phyloP scores from a whole-genome alignment of 2,888 invertebrate genomes.

The Tenthredo distinguenda region DNA sequence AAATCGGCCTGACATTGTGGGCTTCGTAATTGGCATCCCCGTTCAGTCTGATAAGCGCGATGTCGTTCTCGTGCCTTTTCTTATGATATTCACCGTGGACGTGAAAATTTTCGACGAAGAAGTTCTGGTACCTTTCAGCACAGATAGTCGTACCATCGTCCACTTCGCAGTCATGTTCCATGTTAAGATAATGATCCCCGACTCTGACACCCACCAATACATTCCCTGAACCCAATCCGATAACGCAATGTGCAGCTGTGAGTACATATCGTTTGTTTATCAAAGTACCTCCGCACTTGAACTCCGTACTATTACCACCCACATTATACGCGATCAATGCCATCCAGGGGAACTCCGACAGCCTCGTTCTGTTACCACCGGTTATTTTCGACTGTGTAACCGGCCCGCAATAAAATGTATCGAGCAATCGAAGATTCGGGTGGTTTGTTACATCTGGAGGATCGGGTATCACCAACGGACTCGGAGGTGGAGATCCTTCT shows the following conservation, averaged over 20 bases:
- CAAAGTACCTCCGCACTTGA: conserved; percentile 78
- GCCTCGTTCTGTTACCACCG: conserved; percentile 82
- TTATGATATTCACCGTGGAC: conserved; percentile 80
- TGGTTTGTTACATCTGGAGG: conserved; percentile 76
- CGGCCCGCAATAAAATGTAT: conserved; percentile 80
- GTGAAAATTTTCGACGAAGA: conserved; percentile 78
- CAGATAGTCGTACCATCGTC: conserved; percentile 77
- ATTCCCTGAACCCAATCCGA: conserved; percentile 68
- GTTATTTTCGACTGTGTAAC: conserved; percentile 81
- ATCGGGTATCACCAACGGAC: conserved; percentile 36
- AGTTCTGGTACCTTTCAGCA: conserved; percentile 79
- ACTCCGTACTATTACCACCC: conserved; percentile 66
- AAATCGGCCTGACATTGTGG: conserved; percentile 79
- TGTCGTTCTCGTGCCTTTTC: conserved; percentile 80
- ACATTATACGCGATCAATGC: conserved; percentile 84
- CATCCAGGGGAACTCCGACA: conserved; percentile 89
- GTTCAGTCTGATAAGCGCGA: conserved; percentile 81
- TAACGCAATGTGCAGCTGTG: conserved; percentile 82
- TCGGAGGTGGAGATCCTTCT: too few relatives aligned
- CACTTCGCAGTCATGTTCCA: conserved; percentile 78
- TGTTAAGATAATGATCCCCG: conserved; percentile 81
- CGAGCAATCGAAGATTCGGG: conserved; percentile 74
- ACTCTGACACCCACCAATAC: conserved; percentile 80
- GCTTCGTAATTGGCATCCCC: conserved; percentile 78
- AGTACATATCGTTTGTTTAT: conserved; percentile 81